Evolutionary conservation across 2,888 invertebrate species (phyloP).

Genomic region (Andrena hattorfiana): DNA sequence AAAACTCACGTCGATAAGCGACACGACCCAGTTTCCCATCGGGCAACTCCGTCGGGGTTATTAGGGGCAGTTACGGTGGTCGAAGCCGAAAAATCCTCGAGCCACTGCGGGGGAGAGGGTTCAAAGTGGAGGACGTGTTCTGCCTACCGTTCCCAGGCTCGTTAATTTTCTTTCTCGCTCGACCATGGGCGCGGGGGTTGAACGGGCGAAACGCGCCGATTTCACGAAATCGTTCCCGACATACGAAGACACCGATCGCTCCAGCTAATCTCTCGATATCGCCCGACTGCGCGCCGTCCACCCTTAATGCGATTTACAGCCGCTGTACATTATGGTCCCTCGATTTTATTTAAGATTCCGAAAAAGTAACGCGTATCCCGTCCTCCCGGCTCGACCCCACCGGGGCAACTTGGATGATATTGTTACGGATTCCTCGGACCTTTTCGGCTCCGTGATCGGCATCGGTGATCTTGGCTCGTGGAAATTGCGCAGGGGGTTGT

Average conservation of each 20-base stretch:
- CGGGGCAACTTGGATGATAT: conserved; percentile 5
- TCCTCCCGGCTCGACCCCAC: too few species aligned
- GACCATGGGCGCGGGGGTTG: background rate
- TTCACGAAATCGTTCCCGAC: conserved; percentile 38
- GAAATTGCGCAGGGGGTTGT: background rate
- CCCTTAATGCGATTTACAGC: conserved; percentile 39
- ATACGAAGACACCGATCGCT: conserved; percentile 13
- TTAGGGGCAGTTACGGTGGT: conserved; percentile 56
- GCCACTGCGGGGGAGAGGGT: conserved; percentile 20
- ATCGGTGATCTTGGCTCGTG: background rate
- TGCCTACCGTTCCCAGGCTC: conserved; percentile 67
- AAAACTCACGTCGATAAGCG: conserved; percentile 46
- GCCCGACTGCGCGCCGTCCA: background rate
- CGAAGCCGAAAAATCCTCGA: conserved; percentile 50
- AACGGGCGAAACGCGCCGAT: conserved; percentile 23
- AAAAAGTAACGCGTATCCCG: background rate
- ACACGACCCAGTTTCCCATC: conserved; percentile 61
- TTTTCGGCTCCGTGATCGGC: conserved; percentile 6
- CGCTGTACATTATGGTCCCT: background rate
- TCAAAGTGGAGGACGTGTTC: conserved; percentile 57
- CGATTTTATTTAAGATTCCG: background rate
- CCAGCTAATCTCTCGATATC: background rate
- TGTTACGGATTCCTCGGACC: background rate
- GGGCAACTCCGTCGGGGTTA: conserved; percentile 37
- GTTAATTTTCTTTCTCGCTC: conserved; percentile 66